Evolutionary conservation across 2,888 invertebrate species (phyloP).

Genomic region (Molorchus minor): DNA sequence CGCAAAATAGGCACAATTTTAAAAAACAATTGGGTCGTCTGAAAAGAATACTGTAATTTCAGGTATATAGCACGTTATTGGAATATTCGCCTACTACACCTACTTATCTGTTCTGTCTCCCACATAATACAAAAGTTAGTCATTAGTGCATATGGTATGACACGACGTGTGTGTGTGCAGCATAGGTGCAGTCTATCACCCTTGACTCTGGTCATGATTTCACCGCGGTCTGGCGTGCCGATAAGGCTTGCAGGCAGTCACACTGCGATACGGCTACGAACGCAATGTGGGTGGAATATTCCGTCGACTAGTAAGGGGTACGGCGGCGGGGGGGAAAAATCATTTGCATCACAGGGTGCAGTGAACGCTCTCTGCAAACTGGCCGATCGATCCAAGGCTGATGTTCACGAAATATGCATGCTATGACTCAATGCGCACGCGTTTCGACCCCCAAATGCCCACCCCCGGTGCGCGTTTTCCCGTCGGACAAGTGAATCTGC

Average conservation of each 20-base stretch:
- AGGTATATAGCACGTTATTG: too few relatives aligned
- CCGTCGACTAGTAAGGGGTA: constrained; percentile 2
- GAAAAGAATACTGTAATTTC: too few relatives aligned
- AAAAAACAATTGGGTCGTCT: too few relatives aligned
- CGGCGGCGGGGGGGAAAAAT: constrained; percentile 17
- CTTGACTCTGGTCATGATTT: constrained; percentile 34
- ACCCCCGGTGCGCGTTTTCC: neutral
- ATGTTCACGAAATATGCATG: constrained; percentile 26
- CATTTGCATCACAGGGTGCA: constrained; percentile 45
- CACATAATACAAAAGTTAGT: too few relatives aligned
- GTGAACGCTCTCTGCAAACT: constrained; percentile 39
- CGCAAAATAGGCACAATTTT: too few relatives aligned
- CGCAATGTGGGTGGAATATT: constrained; percentile 31
- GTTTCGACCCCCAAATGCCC: constrained; percentile 4
- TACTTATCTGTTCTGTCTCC: too few relatives aligned
- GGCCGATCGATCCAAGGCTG: constrained; percentile 33
- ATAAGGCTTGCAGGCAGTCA: constrained; percentile 7
- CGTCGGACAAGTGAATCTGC: constrained; percentile 28
- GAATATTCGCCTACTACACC: too few relatives aligned
- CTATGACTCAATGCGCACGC: constrained; percentile 13
- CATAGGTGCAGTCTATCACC: constrained; percentile 21
- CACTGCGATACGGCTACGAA: constrained; percentile 13
- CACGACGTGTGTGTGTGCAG: constrained; percentile 22
- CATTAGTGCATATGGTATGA: too few relatives aligned
- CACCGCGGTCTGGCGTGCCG: constrained; percentile 12